Conservation (phyloP, 2,888 invertebrate species). For the Unio pictorum region DNA sequence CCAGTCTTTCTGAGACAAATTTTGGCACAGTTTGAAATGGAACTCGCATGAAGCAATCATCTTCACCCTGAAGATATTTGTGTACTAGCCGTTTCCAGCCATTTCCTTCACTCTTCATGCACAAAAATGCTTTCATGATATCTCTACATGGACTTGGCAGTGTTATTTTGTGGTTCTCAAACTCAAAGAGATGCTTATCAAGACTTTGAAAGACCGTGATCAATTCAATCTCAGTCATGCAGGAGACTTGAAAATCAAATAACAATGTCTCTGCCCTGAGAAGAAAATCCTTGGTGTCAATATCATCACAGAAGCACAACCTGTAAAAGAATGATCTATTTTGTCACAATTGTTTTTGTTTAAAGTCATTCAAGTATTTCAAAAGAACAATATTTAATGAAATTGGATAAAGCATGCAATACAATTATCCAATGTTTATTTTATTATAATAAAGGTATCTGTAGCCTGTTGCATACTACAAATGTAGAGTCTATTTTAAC, state of each 20-base stretch:
- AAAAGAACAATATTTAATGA: no score
- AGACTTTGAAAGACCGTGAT: conserved; percentile 31
- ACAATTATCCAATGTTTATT: no score
- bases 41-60: conserved; percentile 69
- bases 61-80: conserved; percentile 38
- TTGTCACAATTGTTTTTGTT: background rate
- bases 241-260: conserved; percentile 54
- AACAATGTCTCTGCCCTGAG: conserved; percentile 49
- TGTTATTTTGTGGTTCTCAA: background rate
- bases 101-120: conserved; percentile 10
- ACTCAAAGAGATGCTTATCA: conserved; percentile 7
- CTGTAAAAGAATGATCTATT: conserved; percentile 34
- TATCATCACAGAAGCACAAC: conserved; percentile 41
- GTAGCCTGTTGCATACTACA: no score
- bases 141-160: background rate
- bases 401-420: no score
- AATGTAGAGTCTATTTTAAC: no score
- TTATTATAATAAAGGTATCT: no score
- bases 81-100: conserved; percentile 41
- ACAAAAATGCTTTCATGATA: conserved; percentile 15
- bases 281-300: conserved; percentile 44
- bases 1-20: conserved; percentile 75
- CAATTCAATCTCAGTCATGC: conserved; percentile 54
- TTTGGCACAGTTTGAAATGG: conserved; percentile 76
- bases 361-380: no score